Evolutionary conservation across 2,888 invertebrate genomes (phyloP).

Genomic region (Synanthedon myopaeformis): DNA sequence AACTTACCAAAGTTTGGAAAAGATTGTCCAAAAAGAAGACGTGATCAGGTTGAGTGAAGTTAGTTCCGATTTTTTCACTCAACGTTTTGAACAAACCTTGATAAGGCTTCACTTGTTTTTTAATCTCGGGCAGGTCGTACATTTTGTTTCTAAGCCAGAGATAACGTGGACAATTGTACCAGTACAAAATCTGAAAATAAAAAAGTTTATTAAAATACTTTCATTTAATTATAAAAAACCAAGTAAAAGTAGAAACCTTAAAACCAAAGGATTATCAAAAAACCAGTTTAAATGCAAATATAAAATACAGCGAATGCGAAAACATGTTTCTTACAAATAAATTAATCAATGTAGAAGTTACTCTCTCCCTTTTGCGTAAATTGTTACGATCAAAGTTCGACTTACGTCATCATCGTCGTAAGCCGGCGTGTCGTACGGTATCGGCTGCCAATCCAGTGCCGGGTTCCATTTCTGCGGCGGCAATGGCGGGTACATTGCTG

Average conservation of each 20-base stretch:
- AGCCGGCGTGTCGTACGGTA: slow-evolving; percentile 65
- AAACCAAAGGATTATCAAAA: not conserved
- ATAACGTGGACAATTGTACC: slow-evolving; percentile 57
- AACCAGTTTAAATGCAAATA: not conserved
- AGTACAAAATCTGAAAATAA: slow-evolving; percentile 53
- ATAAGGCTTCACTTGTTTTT: slow-evolving; percentile 32
- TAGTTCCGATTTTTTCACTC: slow-evolving; percentile 35
- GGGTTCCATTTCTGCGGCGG: slow-evolving; percentile 68
- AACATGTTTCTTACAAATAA: too few relatives aligned
- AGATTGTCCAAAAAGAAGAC: slow-evolving; percentile 59
- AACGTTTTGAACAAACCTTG: slow-evolving; percentile 33
- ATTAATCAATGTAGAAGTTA: not conserved
- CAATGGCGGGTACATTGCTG: slow-evolving; percentile 76
- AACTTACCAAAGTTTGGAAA: slow-evolving; percentile 56
- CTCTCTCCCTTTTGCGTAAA: not conserved
- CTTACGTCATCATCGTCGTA: slow-evolving; percentile 51
- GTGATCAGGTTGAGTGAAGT: slow-evolving; percentile 48
- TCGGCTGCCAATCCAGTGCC: slow-evolving; percentile 75
- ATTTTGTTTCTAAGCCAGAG: slow-evolving; percentile 29
- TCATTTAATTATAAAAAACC: not conserved
- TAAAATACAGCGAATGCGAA: not conserved
- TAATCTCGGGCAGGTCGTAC: slow-evolving; percentile 36
- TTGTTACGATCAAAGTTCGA: slow-evolving; percentile 6
- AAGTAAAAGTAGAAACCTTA: not conserved
- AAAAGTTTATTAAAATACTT: not conserved